Evolutionary conservation across 2,888 invertebrate species (phyloP), one percentile per base, ranked within the genome.

Genomic region (Colostygia pectinataria): DNA sequence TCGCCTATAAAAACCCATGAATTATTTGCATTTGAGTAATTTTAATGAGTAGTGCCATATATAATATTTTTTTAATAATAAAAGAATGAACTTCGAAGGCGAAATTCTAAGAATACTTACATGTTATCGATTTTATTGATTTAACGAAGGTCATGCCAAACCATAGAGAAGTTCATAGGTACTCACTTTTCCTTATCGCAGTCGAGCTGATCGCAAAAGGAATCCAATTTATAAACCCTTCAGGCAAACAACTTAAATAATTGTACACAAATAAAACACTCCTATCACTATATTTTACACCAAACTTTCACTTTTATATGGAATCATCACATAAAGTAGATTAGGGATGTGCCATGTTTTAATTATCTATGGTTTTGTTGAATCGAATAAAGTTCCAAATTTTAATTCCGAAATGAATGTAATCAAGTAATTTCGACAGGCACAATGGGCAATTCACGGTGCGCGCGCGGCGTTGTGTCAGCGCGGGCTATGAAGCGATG

Each of bases 401-500:
- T 42, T 27, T 14, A 38, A 31, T 38, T 25, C 4, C 27, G 10
- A 47, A 40, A 15, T 10, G n/a, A 27, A 23, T 29, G 12, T 13
- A 18, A 34, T 47, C 6, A 24, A 9, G 33, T 33, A 10, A 31
- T 41, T 48, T 48, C n/a, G 41, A 24, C 15, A 20, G 32, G 9
- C 33, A 46, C 38, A 41, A 51, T 46, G 10, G 46, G 3, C 49
- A 55, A 54, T 24, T 29, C 18, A 42, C 33, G 57, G 54, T 60
- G 62, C 57, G 65, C 66, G 63, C 62, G 53, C 61, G 47, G 41
- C 58, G 49, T 32, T 50, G 53, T 55, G 61, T 47, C 59, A 50
- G 52, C 67, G 66, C 64, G 32, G 31, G 43, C 25, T 39, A 10
- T 40, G 42, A 48, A 61, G 67, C 75, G 73, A 76, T 79, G 72